Base-by-base conservation (phyloP, 2,888 invertebrate species). In the Meiosimyza decipiens region DNA sequence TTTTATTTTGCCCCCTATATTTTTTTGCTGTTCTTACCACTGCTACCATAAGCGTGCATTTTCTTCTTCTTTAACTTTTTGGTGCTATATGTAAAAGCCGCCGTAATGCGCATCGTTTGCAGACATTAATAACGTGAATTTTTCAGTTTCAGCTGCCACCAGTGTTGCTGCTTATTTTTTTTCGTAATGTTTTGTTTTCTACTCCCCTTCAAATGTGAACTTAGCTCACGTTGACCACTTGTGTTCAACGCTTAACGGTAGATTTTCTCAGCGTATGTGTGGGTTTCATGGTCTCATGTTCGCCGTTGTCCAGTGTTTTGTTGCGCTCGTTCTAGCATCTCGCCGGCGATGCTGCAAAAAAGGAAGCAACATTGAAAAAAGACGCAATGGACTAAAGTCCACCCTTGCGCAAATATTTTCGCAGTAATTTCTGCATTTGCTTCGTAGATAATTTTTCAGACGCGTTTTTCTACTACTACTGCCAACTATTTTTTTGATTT, bases 91-190 rank as follows among this genome's bases (percentile, higher is more conserved):
- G 50, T 11, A n/a, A 62, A n/a, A 12, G 55, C 63, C 55, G 52
- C 63, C 64, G 69, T 54, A 72, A 69, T 64, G 68, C 63, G 68
- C 68, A 68, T 67, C 71, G 68, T 73, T 73, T 66, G 71, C 59
- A 71, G 73, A 73, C 75, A 75, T 75, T 74, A 75, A 75, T 75
- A 75, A 75, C 73, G 64, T 65, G 69, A 69, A 69, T 69, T 69
- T 69, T 69, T 69, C 69, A 69, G 69, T 62, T 69, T 69, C 69
- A 69, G 69, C 69, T 65, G 66, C 55, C 50, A 22, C 71, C 71
- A 71, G 64, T 28, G 49, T 50, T 57, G 57, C 50, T 28, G 28
- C 51, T 50, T 51, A 28, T 16, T 59, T 6, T 28, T 60, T 50
- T 28, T 51, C 12, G 51, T 51, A 22, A 22, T 51, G 65, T 22